Percentiles rank a stretch among this genome's conserved stretches.
These are phyloP conservation scores for Malacoraja senta DNA, from an alignment of 2,797 vertebrate species.

Conservation along the genomic window DNA sequence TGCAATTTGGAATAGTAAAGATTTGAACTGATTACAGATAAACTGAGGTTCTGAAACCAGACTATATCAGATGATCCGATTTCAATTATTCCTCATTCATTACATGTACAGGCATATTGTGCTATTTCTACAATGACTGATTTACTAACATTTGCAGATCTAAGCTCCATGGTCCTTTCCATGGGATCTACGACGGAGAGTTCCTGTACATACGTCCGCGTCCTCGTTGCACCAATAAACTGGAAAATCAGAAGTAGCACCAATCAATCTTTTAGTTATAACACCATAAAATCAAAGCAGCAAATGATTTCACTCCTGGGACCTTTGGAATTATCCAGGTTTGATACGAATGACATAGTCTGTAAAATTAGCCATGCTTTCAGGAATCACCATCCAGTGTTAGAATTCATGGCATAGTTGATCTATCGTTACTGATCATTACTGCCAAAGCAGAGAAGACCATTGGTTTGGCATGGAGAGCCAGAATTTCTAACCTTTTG, in stretches of 20 bases:
- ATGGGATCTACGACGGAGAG: slow-evolving; percentile 85
- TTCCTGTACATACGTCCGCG: slow-evolving; percentile 84
- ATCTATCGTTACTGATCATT: background rate
- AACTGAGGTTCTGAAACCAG: background rate
- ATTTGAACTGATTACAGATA: background rate
- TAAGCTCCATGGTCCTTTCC: slow-evolving; percentile 78
- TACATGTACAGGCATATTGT: background rate
- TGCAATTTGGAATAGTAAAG: background rate
- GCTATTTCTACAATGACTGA: background rate
- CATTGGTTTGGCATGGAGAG: background rate
- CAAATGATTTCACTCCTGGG: background rate
- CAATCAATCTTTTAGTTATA: background rate
- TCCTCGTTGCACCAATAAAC: slow-evolving; percentile 80
- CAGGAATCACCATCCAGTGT: too few species aligned
- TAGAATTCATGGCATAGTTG: background rate
- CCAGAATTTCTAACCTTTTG: background rate
- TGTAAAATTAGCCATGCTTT: background rate
- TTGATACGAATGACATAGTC: background rate
- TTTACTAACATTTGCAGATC: slow-evolving; percentile 84
- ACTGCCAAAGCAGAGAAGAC: background rate
- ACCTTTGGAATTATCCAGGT: background rate
- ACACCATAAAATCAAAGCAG: background rate
- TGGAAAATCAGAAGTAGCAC: slow-evolving; percentile 47
- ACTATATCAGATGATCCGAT: background rate
- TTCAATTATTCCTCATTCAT: background rate